Base-by-base conservation (phyloP, 2,797 vertebrate species). In the Mus caroli region DNA sequence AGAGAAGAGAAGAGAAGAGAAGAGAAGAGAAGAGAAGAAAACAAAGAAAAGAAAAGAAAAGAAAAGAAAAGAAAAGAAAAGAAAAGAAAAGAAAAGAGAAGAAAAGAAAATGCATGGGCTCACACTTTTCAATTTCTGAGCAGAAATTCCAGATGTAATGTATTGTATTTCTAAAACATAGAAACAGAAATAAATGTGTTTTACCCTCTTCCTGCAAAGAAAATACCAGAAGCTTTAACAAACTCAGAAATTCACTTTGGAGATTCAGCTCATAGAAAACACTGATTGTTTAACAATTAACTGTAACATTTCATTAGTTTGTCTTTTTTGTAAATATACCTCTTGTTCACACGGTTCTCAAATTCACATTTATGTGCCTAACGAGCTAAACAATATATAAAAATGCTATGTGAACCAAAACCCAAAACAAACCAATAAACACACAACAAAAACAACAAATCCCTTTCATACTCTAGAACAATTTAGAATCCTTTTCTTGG, bases 401-500 rank as follows among this genome's bases (percentile, higher is more conserved):
- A 37, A 37, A 86, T 20, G 69, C 20, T 73, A 56, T 20, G 19
- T 56, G 52, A n/a, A 22, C 13, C 24, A 46, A 46, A 76, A 46
- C 6, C 22, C 5, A 43, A 43, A 28, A 6, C 40, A 64, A 64
- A 64, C 26, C 28, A 83, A 17, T 28, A 64, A 64, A 34, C 4
- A 3, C 15, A 37, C 67, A 69, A 69, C 67, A 69, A 37, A n/a
- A 84, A 43, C 40, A 62, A 34, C 60, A 40, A 87, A 40, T 73
- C 6, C 20, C 43, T 96, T 93, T 31, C 52, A 56, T 97, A 67
- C 88, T 76, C 24, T 9, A 94, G 46, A 69, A 93, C 69, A 6
- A 97, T 94, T 96, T 97, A 92, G 22, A 97, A 96, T 97, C 82
- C 93, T 46, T 73, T 82, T 96, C 28, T 96, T 69, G 50, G 85